phyloP scores from a whole-genome alignment of 2,888 invertebrate genomes.

The Aspidapion aeneum region DNA sequence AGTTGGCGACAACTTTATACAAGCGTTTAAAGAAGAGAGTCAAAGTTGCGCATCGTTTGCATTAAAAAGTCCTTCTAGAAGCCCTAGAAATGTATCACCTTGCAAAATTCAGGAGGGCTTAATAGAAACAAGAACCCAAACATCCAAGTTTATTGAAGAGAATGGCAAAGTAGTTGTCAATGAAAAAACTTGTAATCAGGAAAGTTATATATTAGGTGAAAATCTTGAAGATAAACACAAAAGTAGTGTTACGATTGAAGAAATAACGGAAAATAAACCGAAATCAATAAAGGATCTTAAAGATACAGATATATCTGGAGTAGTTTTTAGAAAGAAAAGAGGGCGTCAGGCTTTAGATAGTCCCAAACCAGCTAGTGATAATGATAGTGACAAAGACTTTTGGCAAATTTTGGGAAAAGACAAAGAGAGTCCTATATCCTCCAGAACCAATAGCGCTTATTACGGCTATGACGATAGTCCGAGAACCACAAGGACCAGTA shows the following conservation, averaged over 20 bases:
- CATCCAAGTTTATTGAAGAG: not conserved
- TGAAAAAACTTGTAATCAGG: not conserved
- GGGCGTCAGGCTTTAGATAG: not conserved
- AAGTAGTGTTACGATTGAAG: not conserved
- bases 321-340: not conserved
- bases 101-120: not conserved
- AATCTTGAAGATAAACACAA: not conserved
- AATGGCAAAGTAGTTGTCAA: not conserved
- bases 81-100: not conserved
- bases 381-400: constrained; percentile 6
- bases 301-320: not conserved
- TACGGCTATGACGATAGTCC: not conserved
- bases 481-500: not conserved
- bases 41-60: not conserved
- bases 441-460: not conserved
- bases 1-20: not conserved
- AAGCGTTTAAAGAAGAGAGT: not conserved
- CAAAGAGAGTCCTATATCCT: not conserved
- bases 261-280: not conserved
- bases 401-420: constrained; percentile 3
- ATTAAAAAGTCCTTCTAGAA: not conserved
- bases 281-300: not conserved
- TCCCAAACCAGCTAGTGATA: not conserved
- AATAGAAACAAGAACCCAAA: not conserved
- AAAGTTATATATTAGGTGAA: not conserved